Evolutionary conservation across 2,797 vertebrate genomes (phyloP).

Genomic region (Tadarida brasiliensis): DNA sequence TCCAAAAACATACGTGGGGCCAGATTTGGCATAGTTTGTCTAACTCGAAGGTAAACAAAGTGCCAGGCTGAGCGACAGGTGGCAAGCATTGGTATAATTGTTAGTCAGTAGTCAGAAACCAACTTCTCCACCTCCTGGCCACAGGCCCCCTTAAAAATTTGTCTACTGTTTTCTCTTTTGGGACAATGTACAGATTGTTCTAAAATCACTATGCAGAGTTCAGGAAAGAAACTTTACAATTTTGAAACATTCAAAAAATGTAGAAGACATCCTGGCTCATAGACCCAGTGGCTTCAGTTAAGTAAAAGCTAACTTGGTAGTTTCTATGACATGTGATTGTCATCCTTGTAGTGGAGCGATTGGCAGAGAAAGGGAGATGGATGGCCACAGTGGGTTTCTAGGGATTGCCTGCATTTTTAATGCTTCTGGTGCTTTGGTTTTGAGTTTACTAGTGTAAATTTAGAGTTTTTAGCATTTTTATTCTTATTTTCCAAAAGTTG

Average conservation of each 20-base stretch:
- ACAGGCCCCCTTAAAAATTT: not conserved
- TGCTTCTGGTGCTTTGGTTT: constrained; percentile 16
- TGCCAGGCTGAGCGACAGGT: not conserved
- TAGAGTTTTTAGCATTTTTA: constrained; percentile 34
- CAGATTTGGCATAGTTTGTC: not conserved
- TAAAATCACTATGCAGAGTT: constrained; percentile 17
- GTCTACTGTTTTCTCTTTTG: not conserved
- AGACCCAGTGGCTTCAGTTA: not conserved
- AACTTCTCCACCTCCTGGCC: not conserved
- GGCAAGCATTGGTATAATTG: not conserved
- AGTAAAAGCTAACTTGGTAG: not conserved
- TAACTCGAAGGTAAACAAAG: not conserved
- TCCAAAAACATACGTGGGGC: not conserved
- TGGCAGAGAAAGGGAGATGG: not conserved
- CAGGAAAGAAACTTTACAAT: not conserved
- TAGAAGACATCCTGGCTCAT: not conserved
- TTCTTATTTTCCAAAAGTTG: constrained; percentile 12
- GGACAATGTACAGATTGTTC: not conserved
- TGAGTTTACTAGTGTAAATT: not conserved
- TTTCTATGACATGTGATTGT: not conserved
- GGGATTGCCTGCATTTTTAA: not conserved
- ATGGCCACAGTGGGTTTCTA: not conserved
- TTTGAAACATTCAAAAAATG: not conserved
- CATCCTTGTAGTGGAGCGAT: not conserved
- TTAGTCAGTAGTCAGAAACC: not conserved